Percentiles rank a stretch among this genome's conserved stretches.
These are phyloP conservation scores for Blastobasis lacticolella DNA, from an alignment of 2,888 invertebrate species.

Conservation along the genomic window DNA sequence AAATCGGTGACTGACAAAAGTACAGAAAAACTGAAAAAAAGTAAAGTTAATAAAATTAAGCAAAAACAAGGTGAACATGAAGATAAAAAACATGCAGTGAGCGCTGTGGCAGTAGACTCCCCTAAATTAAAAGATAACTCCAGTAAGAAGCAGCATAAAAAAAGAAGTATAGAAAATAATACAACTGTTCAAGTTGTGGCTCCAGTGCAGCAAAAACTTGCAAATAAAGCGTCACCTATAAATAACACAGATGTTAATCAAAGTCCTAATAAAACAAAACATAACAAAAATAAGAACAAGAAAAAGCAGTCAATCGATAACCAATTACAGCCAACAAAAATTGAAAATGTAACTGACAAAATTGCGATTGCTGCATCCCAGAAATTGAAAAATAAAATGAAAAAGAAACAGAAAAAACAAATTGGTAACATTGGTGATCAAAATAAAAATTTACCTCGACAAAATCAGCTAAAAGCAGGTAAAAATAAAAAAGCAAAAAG, in stretches of 20 bases:
- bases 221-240: background rate
- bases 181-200: background rate
- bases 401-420: slow-evolving; percentile 45
- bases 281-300: slow-evolving; percentile 28
- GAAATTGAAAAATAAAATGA: slow-evolving; percentile 48
- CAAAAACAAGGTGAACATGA: slow-evolving; percentile 9
- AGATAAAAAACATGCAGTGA: no score
- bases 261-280: slow-evolving; percentile 29
- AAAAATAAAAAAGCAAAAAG: slow-evolving; percentile 23
- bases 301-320: slow-evolving; percentile 12
- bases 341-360: slow-evolving; percentile 34
- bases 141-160: slow-evolving; percentile 16
- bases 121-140: slow-evolving; percentile 6
- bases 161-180: slow-evolving; percentile 27
- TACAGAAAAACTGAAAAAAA: slow-evolving; percentile 25
- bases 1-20: slow-evolving; percentile 9
- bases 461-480: slow-evolving; percentile 10
- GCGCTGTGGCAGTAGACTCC: slow-evolving; percentile 4
- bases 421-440: slow-evolving; percentile 41
- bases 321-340: slow-evolving; percentile 23
- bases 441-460: slow-evolving; percentile 14
- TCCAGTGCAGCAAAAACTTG: background rate
- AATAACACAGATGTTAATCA: background rate
- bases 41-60: slow-evolving; percentile 32
- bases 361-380: slow-evolving; percentile 39